Evolutionary conservation across 2,888 invertebrate species (phyloP).

Genomic region (Aradus depressus): DNA sequence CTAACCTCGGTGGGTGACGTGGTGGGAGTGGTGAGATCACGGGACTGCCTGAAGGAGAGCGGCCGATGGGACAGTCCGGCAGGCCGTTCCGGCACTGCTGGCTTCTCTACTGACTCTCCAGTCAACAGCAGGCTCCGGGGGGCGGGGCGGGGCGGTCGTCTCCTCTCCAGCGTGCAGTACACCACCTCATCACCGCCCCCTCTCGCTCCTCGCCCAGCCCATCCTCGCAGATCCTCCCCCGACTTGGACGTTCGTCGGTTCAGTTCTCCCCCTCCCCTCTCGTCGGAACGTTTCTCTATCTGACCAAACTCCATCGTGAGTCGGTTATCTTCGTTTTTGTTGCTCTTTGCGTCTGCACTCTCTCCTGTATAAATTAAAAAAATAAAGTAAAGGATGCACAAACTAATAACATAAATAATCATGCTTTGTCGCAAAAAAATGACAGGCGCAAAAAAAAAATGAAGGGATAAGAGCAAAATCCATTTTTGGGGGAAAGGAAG

Average conservation of each 20-base stretch:
- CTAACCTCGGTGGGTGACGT: constrained; percentile 22
- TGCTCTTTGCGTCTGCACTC: too few relatives aligned
- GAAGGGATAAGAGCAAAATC: too few relatives aligned
- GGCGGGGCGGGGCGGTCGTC: constrained; percentile 42
- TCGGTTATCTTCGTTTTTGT: neutral
- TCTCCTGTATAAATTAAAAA: too few relatives aligned
- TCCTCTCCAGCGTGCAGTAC: constrained; percentile 31
- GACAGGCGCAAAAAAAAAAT: too few relatives aligned
- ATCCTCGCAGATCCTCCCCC: constrained; percentile 23
- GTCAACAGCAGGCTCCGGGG: constrained; percentile 39
- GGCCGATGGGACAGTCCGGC: constrained; percentile 53
- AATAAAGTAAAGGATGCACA: too few relatives aligned
- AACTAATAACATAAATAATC: too few relatives aligned
- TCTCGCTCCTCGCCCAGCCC: too few relatives aligned
- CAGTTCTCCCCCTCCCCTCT: constrained; percentile 19
- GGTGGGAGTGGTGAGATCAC: too few relatives aligned
- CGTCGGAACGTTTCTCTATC: neutral
- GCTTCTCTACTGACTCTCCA: constrained; percentile 43
- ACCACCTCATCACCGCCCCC: constrained; percentile 16
- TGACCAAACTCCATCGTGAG: neutral
- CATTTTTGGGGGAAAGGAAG: too few relatives aligned
- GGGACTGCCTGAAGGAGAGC: constrained; percentile 39
- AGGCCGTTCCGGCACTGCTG: constrained; percentile 70
- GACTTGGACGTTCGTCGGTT: constrained; percentile 25
- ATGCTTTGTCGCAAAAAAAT: too few relatives aligned